phyloP scores from a whole-genome alignment of 1,140 invertebrate species.

The Mizuhopecten yessoensis region DNA sequence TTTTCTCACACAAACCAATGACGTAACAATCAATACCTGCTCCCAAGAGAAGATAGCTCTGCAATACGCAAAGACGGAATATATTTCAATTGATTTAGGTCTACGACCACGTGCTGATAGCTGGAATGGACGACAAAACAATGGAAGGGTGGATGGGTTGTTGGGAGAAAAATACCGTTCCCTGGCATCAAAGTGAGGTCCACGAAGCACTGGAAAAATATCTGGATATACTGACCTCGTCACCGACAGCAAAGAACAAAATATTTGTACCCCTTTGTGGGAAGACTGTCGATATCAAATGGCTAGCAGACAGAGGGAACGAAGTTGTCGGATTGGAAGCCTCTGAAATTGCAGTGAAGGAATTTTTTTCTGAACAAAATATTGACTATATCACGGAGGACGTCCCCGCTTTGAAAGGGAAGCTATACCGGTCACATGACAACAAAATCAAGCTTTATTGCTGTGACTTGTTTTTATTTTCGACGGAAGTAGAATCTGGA shows the following conservation, averaged over 20 bases:
- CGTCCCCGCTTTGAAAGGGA: neutral
- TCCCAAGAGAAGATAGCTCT: no score
- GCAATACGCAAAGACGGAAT: no score
- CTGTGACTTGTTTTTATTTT: constrained; percentile 48
- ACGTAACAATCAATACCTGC: no score
- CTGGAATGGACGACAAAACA: neutral
- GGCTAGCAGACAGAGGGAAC: neutral
- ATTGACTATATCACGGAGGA: constrained; percentile 1
- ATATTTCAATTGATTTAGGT: no score
- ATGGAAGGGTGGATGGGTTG: neutral
- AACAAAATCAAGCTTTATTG: constrained; percentile 44
- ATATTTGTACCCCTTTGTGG: constrained; percentile 49
- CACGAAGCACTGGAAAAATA: neutral
- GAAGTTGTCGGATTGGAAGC: constrained; percentile 43
- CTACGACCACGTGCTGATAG: no score
- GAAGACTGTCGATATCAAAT: constrained; percentile 43
- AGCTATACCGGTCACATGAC: constrained; percentile 1
- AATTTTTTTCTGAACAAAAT: constrained; percentile 43
- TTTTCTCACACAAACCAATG: no score
- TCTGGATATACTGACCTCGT: neutral
- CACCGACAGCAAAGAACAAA: constrained; percentile 40
- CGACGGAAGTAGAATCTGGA: constrained; percentile 6
- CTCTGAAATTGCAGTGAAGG: constrained; percentile 24
- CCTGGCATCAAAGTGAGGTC: neutral
- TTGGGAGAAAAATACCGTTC: neutral